Evolutionary conservation across 1,140 invertebrate genomes (phyloP).

Genomic region (Drosophila kanapiae): DNA sequence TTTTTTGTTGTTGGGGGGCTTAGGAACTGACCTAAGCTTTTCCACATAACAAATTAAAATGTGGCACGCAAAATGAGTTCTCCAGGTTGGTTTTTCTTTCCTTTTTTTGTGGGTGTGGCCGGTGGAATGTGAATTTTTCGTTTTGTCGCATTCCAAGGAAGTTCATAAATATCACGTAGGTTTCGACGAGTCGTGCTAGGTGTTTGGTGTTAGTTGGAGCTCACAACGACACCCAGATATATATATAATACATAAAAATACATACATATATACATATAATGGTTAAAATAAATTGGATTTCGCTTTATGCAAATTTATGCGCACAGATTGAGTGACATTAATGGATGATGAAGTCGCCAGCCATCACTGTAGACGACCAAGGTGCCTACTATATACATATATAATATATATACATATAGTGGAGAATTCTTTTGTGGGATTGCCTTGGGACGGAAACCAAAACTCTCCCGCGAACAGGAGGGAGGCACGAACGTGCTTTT

Average conservation of each 20-base stretch:
- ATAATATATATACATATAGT: background rate
- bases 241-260: conserved; percentile 5
- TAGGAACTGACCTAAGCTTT: conserved; percentile 11
- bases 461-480: background rate
- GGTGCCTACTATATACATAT: too few relatives aligned
- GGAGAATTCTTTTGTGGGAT: conserved; percentile 20
- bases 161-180: conserved; percentile 20
- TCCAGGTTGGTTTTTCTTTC: background rate
- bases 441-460: background rate
- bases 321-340: conserved; percentile 82
- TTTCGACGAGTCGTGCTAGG: conserved; percentile 13
- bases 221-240: too few relatives aligned
- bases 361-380: conserved; percentile 10
- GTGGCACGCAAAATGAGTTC: conserved; percentile 54
- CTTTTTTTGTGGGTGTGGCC: background rate
- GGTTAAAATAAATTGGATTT: conserved; percentile 74
- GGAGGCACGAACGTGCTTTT: conserved; percentile 27
- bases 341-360: conserved; percentile 76
- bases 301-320: conserved; percentile 81
- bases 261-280: conserved; percentile 26
- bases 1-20: background rate
- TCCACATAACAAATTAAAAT: conserved; percentile 70
- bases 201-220: conserved; percentile 14
- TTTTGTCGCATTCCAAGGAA: conserved; percentile 34
- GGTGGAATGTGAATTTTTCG: conserved; percentile 52